A percentile compares a stretch with the other conserved stretches of the same genome.
These are phyloP conservation scores for Antrozous pallidus DNA, from an alignment of 2,797 vertebrate genomes.

Conservation along the genomic window DNA sequence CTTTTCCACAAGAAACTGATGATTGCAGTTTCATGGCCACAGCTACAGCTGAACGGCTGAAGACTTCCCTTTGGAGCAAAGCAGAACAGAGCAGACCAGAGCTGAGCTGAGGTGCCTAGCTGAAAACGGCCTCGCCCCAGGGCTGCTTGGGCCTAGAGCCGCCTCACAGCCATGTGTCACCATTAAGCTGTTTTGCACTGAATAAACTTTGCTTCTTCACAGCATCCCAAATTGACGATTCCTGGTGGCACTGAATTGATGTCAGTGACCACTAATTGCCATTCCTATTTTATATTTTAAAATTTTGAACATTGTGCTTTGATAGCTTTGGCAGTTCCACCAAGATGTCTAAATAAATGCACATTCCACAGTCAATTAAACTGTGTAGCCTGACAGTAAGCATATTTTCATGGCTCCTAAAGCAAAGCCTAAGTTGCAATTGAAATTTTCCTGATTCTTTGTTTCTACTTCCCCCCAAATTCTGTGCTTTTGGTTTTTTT, in stretches of 20 bases:
- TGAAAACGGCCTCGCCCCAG: neutral
- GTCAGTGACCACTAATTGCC: neutral
- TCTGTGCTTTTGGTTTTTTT: neutral
- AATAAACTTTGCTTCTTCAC: neutral
- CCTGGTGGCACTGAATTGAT: neutral
- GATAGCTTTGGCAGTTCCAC: neutral
- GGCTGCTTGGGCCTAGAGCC: neutral
- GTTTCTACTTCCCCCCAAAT: neutral
- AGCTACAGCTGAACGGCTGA: neutral
- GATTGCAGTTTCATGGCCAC: neutral
- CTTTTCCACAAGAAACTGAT: neutral
- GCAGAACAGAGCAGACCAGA: neutral
- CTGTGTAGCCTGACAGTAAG: neutral
- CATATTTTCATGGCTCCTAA: neutral
- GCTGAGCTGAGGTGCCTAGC: neutral
- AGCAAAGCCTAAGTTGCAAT: neutral
- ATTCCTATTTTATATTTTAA: neutral
- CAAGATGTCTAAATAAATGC: neutral
- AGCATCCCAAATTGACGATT: neutral
- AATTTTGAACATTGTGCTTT: slow-evolving; percentile 3
- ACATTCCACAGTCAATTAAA: neutral
- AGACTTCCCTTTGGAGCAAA: neutral
- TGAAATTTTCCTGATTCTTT: neutral
- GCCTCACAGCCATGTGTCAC: neutral
- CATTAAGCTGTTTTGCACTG: no score